Conservation (phyloP, 2,797 vertebrate species). For the Somateria mollissima region DNA sequence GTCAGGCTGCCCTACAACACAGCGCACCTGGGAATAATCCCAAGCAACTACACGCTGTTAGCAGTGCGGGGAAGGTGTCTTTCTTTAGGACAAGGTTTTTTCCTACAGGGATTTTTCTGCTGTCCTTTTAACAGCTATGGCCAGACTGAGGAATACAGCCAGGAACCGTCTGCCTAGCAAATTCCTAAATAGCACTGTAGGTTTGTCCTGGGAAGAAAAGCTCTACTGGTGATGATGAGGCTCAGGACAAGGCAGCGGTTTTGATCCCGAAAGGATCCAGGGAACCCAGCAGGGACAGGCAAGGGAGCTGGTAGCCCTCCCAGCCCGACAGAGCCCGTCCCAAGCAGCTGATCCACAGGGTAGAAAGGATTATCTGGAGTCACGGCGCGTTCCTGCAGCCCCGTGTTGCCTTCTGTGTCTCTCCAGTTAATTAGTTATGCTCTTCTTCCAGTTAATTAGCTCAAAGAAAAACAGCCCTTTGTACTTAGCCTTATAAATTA, state of each 20-base stretch:
- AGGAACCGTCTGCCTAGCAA: background rate
- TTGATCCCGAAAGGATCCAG: too few species aligned
- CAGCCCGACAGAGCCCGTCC: background rate
- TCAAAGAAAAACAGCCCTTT: conserved; percentile 61
- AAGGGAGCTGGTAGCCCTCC: background rate
- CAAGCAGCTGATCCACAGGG: background rate
- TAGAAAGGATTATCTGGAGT: conserved; percentile 8
- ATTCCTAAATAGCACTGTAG: background rate
- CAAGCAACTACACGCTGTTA: background rate
- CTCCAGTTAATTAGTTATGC: conserved; percentile 63
- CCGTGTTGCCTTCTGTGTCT: conserved; percentile 9
- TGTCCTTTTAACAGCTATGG: conserved; percentile 14
- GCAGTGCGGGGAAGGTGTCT: background rate
- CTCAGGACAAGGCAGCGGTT: fast-evolving
- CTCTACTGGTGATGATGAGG: background rate
- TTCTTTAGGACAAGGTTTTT: background rate
- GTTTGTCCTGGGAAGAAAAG: background rate
- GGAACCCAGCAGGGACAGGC: too few species aligned
- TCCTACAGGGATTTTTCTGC: background rate
- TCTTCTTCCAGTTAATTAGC: conserved; percentile 62
- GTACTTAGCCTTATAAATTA: conserved; percentile 57
- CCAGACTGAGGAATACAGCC: background rate
- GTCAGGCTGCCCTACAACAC: fast-evolving
- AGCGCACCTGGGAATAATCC: fast-evolving
- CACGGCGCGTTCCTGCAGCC: conserved; percentile 10